Conservation (phyloP, 2,797 vertebrate genomes). For the Loriculus beryllinus region DNA sequence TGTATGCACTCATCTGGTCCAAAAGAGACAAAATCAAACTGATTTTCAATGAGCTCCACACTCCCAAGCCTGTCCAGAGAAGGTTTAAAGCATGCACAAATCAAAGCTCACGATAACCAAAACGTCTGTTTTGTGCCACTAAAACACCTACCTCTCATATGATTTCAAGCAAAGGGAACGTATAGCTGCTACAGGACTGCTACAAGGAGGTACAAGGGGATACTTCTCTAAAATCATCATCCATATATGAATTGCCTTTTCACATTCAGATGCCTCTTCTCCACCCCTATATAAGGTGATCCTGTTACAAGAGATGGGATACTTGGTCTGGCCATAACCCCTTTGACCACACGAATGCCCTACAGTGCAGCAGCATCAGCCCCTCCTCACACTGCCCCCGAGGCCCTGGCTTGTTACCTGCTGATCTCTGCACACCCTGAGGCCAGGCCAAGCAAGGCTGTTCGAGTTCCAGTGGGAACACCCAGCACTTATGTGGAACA, state of each 20-base stretch:
- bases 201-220: neutral
- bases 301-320: neutral
- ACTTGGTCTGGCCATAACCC: neutral
- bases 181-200: neutral
- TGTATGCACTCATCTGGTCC: neutral
- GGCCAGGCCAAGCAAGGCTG: neutral
- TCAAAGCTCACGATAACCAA: neutral
- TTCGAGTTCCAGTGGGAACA: neutral
- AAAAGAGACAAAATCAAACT: neutral
- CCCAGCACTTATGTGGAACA: neutral
- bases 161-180: neutral
- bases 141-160: neutral
- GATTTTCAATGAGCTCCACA: neutral
- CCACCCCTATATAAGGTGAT: fast-evolving
- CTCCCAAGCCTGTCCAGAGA: neutral
- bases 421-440: neutral
- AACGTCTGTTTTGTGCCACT: neutral
- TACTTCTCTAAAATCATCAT: neutral
- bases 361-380: fast-evolving
- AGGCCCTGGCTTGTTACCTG: neutral
- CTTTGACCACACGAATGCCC: neutral
- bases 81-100: neutral
- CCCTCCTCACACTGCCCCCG: fast-evolving
- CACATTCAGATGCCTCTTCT: neutral
- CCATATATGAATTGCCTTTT: neutral